phyloP scores from a whole-genome alignment of 2,797 vertebrate genomes.

The Tenualosa ilisha region DNA sequence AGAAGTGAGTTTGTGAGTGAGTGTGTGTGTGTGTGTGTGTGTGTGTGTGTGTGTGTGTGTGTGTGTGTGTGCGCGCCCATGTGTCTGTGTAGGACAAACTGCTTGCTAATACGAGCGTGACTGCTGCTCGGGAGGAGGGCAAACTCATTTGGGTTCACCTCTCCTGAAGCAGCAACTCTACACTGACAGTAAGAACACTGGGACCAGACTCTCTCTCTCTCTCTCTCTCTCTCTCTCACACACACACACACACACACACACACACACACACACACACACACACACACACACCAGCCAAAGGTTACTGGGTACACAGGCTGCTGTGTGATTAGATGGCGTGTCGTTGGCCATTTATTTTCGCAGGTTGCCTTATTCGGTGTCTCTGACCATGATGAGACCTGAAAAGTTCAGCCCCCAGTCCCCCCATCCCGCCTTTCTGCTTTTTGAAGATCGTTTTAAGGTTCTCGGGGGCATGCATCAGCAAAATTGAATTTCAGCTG shows the following conservation, averaged over 20 bases:
- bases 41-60: neutral
- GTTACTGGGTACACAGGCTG: neutral
- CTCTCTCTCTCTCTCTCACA: too few species aligned
- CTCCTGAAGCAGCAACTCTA: neutral
- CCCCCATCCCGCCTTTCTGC: neutral
- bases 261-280: neutral
- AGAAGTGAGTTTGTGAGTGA: too few species aligned
- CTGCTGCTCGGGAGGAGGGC: neutral
- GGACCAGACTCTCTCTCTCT: neutral
- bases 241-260: neutral
- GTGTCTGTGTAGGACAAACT: neutral
- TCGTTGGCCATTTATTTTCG: neutral
- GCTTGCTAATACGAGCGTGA: neutral
- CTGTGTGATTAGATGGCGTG: neutral
- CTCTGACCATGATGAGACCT: neutral
- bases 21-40: slow-evolving; percentile 4
- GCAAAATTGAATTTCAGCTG: neutral
- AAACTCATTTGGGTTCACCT: neutral
- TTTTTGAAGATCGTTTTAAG: neutral
- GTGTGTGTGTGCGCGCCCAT: neutral
- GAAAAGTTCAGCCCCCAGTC: neutral
- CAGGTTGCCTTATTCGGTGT: neutral
- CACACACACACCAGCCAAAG: neutral
- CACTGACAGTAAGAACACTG: neutral
- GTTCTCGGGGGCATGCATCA: neutral